phyloP scores from a whole-genome alignment of 2,113 vertebrate genomes.

The Rallus limicola region DNA sequence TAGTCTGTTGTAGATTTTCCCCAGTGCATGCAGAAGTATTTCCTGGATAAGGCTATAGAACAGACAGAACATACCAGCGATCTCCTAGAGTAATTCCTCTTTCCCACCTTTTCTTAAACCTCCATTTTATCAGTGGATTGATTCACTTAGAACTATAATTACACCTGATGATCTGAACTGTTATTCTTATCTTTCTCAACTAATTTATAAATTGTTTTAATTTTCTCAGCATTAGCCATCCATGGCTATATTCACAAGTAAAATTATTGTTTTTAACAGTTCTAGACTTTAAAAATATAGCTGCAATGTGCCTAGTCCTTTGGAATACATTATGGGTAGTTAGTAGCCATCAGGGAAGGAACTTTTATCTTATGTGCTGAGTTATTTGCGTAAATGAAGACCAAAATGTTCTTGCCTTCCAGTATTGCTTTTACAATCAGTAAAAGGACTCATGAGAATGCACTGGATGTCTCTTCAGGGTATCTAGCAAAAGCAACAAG shows the following conservation, averaged over 20 bases:
- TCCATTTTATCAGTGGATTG: not conserved
- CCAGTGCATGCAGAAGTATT: not conserved
- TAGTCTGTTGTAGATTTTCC: not conserved
- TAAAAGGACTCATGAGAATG: not conserved
- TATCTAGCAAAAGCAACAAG: not conserved
- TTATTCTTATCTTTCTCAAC: not conserved
- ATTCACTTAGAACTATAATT: not conserved
- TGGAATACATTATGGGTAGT: not conserved
- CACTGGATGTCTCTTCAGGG: not conserved
- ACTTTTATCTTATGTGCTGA: not conserved
- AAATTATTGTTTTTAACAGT: not conserved
- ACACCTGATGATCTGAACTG: not conserved
- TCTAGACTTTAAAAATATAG: not conserved
- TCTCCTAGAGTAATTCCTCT: not conserved
- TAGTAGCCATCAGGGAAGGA: not conserved
- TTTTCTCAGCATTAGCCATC: not conserved
- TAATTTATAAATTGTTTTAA: not conserved
- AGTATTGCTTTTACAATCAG: not conserved
- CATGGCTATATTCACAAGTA: not conserved
- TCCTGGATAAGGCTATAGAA: not conserved
- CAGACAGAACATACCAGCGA: not conserved
- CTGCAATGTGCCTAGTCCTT: not conserved
- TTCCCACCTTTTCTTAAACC: not conserved
- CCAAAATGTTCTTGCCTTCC: not conserved
- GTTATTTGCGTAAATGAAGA: not conserved